These are phyloP conservation scores for Megastigmus dorsalis DNA, from an alignment of 2,888 invertebrate genomes.

Conservation along the genomic window DNA sequence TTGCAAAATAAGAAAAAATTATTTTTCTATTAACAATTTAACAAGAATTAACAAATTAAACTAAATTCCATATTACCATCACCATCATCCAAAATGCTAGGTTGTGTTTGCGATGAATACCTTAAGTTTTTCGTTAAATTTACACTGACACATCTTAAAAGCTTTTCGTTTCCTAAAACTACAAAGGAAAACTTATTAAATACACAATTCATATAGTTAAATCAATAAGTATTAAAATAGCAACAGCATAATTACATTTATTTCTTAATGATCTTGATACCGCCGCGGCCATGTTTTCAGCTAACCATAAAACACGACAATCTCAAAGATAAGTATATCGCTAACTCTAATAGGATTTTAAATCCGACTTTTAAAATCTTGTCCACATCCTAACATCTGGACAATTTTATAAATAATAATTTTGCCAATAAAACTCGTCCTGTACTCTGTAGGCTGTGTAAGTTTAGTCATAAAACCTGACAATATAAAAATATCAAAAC, in stretches of 20 bases:
- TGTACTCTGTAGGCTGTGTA: too few species aligned
- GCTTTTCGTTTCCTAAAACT: constrained; percentile 20
- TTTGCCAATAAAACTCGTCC: too few species aligned
- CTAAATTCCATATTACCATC: constrained; percentile 28
- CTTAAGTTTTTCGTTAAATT: neutral
- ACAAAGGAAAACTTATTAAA: neutral
- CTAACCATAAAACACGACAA: constrained; percentile 8
- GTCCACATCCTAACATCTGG: too few species aligned
- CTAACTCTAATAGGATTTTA: too few species aligned
- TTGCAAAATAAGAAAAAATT: neutral
- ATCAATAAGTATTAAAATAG: too few species aligned
- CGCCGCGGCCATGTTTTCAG: constrained; percentile 57
- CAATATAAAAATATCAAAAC: too few species aligned
- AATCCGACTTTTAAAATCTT: too few species aligned
- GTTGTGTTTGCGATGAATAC: constrained; percentile 47
- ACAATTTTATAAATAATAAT: too few species aligned
- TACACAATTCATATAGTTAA: neutral
- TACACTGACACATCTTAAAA: neutral
- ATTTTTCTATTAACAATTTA: neutral
- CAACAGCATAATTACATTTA: constrained; percentile 54
- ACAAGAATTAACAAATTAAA: neutral
- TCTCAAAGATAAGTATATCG: too few species aligned
- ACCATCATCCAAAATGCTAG: constrained; percentile 37
- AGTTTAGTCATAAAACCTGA: too few species aligned
- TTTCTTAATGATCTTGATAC: constrained; percentile 57